phyloP scores from a whole-genome alignment of 1,140 invertebrate genomes.

The Lycorma delicatula region DNA sequence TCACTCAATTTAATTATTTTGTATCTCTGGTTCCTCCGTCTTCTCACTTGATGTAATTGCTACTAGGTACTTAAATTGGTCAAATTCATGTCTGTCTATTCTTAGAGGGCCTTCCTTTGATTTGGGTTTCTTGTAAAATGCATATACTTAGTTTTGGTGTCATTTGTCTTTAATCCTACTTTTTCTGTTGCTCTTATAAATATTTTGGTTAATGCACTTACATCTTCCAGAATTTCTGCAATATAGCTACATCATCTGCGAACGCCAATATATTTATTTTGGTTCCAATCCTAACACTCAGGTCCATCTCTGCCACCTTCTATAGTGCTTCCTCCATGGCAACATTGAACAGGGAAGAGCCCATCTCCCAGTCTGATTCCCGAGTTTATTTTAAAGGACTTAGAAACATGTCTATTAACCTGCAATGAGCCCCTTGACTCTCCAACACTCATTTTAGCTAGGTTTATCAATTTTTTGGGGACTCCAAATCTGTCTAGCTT shows the following conservation, averaged over 20 bases:
- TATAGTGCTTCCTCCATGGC: constrained; percentile 25
- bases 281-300: constrained; percentile 14
- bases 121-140: not conserved
- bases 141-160: constrained; percentile 13
- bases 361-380: too few relatives aligned
- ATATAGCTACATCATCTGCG: constrained; percentile 14
- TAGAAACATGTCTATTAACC: constrained; percentile 11
- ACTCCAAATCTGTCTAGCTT: not conserved
- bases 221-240: constrained; percentile 9
- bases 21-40: not conserved
- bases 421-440: not conserved
- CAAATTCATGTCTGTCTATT: not conserved
- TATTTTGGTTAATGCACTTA: constrained; percentile 3
- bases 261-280: constrained; percentile 8
- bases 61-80: constrained; percentile 4
- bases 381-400: constrained; percentile 10
- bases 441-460: not conserved
- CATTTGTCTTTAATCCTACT: constrained; percentile 8
- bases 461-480: not conserved
- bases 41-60: not conserved
- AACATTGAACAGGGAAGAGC: constrained; percentile 20
- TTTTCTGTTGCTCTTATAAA: constrained; percentile 11
- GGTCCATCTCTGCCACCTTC: constrained; percentile 3
- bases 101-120: not conserved
- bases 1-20: not conserved